Evolutionary conservation across 2,888 invertebrate species (phyloP), one percentile per base, ranked within the genome.

Genomic region (Parnassius smintheus): DNA sequence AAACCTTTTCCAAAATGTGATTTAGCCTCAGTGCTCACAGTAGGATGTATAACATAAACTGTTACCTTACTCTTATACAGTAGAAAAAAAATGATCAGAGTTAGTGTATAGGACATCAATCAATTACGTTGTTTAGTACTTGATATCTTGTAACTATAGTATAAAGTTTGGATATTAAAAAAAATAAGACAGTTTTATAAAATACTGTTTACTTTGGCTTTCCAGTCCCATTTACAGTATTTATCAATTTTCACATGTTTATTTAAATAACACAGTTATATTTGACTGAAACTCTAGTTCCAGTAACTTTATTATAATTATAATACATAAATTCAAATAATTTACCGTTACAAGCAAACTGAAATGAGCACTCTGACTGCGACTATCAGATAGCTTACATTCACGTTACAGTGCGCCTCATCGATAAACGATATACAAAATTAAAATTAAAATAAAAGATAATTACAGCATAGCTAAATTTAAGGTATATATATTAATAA

Each of bases 151-250:
- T 35, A 35, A 35, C 35, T 25, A 35, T 35, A 4, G 4, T 35
- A 35, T 35, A 35, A 35, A 35, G 35, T 7, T 22, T 13, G 51
- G 52, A 56, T 59, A 59, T 50, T 58, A 61, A 61, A 68, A 70
- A 64, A 60, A 63, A 66, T 49, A 55, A 46, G 51, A 59, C 56
- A 57, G 68, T 66, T 74, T 68, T 88, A 88, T 83, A 87, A 91
- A 91, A 91, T 90, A 91, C 91, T 91, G 91, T 91, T 91, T 91
- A 91, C 91, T 91, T 91, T 91, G 91, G 91, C 91, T 91, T 89
- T 85, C 79, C 87, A 91, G 84, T 90, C 90, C 82, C 85, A 88
- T 88, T 86, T 87, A 91, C 91, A 91, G 91, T 91, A 91, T 91
- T 88, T 77, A 70, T 75, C 76, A 77, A 81, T 84, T 82, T 85